Conservation (phyloP, 92 coral and sea anemone genomes). For the Diadumene lineata region DNA sequence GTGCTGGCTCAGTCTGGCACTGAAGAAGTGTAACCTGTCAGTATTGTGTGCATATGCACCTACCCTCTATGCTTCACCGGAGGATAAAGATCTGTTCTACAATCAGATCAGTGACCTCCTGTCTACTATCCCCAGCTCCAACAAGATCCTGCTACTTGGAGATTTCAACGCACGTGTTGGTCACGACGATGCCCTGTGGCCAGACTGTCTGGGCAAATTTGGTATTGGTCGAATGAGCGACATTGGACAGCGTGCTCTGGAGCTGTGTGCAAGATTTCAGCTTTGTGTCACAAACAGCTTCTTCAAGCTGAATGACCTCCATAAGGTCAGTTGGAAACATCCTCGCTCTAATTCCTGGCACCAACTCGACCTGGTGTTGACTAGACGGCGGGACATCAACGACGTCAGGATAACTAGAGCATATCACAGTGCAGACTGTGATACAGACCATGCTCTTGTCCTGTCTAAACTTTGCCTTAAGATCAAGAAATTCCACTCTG, state of each 20-base stretch:
- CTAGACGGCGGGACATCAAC: constrained; percentile 36
- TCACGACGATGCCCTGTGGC: constrained; percentile 15
- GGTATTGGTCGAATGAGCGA: constrained; percentile 45
- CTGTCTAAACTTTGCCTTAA: not conserved
- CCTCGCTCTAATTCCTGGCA: constrained; percentile 66
- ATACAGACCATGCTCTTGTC: constrained; percentile 29
- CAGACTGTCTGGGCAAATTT: constrained; percentile 32
- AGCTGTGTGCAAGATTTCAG: constrained; percentile 17
- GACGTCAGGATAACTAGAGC: constrained; percentile 20
- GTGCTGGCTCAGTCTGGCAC: constrained; percentile 20
- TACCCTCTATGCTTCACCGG: constrained; percentile 24
- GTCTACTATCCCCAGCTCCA: constrained; percentile 8
- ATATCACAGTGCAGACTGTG: constrained; percentile 36
- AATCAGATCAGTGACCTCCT: no score
- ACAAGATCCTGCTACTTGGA: constrained; percentile 8
- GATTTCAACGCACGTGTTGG: constrained; percentile 36
- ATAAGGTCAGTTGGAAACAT: constrained; percentile 50
- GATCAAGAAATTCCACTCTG: no score
- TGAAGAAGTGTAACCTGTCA: no score
- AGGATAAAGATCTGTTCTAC: constrained; percentile 37
- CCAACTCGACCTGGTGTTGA: constrained; percentile 22
- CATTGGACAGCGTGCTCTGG: constrained; percentile 38
- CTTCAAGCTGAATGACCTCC: constrained; percentile 28
- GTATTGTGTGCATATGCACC: constrained; percentile 51
- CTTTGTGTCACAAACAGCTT: constrained; percentile 48